phyloP scores from a whole-genome alignment of 2,888 invertebrate genomes.

The Torymus tubicola region DNA sequence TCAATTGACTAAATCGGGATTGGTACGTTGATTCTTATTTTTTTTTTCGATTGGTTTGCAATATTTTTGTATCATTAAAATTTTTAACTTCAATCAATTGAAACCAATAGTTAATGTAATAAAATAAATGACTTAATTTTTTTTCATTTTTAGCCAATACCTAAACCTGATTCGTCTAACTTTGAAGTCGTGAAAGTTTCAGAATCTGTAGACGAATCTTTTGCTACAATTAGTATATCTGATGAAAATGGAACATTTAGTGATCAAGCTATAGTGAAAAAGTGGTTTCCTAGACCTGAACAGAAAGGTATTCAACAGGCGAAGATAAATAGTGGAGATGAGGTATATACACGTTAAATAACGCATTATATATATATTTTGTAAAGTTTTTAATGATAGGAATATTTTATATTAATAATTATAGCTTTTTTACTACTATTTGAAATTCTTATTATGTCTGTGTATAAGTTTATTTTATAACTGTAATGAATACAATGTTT shows the following conservation, averaged over 20 bases:
- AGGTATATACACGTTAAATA: conserved; percentile 59
- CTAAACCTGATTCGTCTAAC: no score
- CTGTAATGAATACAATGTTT: background rate
- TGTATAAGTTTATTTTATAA: no score
- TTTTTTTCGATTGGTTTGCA: background rate
- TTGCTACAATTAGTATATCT: background rate
- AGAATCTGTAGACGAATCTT: no score
- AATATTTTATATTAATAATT: background rate
- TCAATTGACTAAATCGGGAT: conserved; percentile 1
- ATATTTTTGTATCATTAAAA: no score
- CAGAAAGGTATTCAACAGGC: conserved; percentile 63
- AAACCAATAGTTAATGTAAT: no score
- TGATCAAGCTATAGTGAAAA: conserved; percentile 59
- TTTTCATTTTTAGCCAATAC: no score
- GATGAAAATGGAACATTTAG: background rate
- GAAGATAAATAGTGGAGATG: conserved; percentile 63
- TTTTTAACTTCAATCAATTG: no score
- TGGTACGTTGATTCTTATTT: conserved; percentile 32
- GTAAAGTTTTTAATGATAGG: conserved; percentile 27
- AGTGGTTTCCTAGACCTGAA: conserved; percentile 65
- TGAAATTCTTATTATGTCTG: no score
- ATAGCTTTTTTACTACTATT: background rate
- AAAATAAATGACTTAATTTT: no score
- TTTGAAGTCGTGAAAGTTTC: no score
- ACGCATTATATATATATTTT: background rate